Evolutionary conservation across 2,113 vertebrate species (phyloP), one percentile per base, ranked within the genome.

Genomic region (Excalfactoria chinensis): DNA sequence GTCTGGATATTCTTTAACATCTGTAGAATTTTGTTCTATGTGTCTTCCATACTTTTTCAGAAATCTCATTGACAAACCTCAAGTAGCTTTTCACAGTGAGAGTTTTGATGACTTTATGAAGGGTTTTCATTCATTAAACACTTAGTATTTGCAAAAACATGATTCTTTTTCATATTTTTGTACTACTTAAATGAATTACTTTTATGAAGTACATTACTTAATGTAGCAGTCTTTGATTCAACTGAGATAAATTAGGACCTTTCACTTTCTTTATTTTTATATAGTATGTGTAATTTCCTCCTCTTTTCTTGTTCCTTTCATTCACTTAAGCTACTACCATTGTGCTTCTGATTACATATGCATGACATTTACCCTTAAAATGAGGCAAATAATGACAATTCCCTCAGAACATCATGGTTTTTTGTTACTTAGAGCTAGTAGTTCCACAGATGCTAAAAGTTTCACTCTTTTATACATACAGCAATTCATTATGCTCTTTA

Each of bases 291-390:
- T 72, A 58, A 84, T 81, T 93, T 81, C 62, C 23, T 77, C 6
- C 1, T 55, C 26, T 69, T 62, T 64, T 41, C 1, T 35, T 86
- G 22, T 86, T 84, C 71, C 20, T 87, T 77, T 81, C 35, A 62
- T 72, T 81, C 41, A 66, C 8, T 48, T 64, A 13, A 81, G 22
- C 11, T 74, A 53, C 35, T 56, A 40, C 10, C 11, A 16, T 8
- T 48, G 5, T 34, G 13, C 8, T 81, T 93, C 83, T 59, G 32
- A 22, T 63, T 82, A 13, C 44, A 4, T 62, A 25, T 71, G 26
- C 23, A 73, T 58, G 60, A 80, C 64, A 78, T 93, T 66, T 93
- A 82, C 11, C 14, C 28, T 58, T 67, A 58, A 93, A 91, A 87
- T 41, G 13, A 89, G 68, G 14, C 11, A 91, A 77, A 79, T 51